Conservation (phyloP, 2,113 vertebrate genomes). For the Sebastes fasciatus region DNA sequence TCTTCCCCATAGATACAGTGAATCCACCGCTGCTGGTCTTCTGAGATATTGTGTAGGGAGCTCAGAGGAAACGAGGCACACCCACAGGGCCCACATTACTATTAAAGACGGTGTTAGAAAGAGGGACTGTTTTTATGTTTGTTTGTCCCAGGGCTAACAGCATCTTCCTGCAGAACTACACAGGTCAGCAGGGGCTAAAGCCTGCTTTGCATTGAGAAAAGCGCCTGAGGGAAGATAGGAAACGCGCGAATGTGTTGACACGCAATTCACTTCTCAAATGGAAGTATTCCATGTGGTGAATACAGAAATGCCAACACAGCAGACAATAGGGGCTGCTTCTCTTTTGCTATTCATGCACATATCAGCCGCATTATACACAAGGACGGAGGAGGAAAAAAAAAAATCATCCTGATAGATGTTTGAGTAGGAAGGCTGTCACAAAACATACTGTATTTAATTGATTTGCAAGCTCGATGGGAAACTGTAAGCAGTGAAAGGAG, state of each 20-base stretch:
- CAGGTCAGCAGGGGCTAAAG: constrained; percentile 74
- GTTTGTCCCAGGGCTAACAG: constrained; percentile 63
- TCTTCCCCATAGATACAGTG: constrained; percentile 31
- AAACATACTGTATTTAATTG: constrained; percentile 38
- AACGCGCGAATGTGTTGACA: constrained; percentile 56
- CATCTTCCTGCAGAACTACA: constrained; percentile 66
- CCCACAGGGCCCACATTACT: constrained; percentile 64
- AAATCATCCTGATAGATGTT: constrained; percentile 36
- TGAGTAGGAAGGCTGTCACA: constrained; percentile 23
- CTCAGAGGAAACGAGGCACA: constrained; percentile 37
- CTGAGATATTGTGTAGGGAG: constrained; percentile 55
- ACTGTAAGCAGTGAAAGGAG: constrained; percentile 16
- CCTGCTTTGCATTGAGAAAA: constrained; percentile 69
- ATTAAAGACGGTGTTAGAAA: constrained; percentile 64
- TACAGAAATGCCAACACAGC: constrained; percentile 57
- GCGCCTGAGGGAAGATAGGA: constrained; percentile 66
- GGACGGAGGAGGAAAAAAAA: constrained; percentile 12
- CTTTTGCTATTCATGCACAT: constrained; percentile 22
- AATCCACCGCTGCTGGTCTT: constrained; percentile 40
- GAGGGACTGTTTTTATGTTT: constrained; percentile 55
- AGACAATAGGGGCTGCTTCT: constrained; percentile 29
- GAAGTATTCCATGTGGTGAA: constrained; percentile 58
- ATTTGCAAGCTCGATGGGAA: constrained; percentile 34
- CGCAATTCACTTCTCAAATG: constrained; percentile 58
- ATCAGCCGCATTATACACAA: not conserved